A percentile compares a stretch with the other conserved stretches of the same genome.
These are phyloP conservation scores for Neodiprion virginianus DNA, from an alignment of 1,140 invertebrate genomes.

Conservation along the genomic window DNA sequence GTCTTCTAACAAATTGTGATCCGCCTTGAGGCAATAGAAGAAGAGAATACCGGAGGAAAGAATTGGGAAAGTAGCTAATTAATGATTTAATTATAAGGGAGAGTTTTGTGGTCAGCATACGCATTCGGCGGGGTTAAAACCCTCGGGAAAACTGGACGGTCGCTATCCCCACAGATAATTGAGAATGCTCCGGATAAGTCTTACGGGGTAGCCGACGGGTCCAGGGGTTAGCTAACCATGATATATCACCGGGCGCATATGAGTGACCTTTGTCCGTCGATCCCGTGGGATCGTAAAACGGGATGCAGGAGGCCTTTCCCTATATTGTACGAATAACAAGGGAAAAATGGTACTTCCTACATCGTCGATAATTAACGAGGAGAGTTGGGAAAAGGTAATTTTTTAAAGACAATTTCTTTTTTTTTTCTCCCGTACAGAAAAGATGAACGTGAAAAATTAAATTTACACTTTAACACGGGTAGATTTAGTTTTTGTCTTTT, in stretches of 20 bases:
- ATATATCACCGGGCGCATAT: constrained; percentile 50
- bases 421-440: no score
- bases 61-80: constrained; percentile 34
- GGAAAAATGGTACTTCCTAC: background rate
- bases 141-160: background rate
- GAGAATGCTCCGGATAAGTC: constrained; percentile 44
- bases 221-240: constrained; percentile 45
- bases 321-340: background rate
- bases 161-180: constrained; percentile 42
- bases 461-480: no score
- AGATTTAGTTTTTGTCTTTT: no score
- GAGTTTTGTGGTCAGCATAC: constrained; percentile 41
- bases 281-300: constrained; percentile 6
- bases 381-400: no score
- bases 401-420: no score
- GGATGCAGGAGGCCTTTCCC: background rate
- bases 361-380: no score
- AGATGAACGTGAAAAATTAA: no score
- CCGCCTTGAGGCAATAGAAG: no score
- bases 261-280: constrained; percentile 49
- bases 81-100: constrained; percentile 55
- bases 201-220: constrained; percentile 38
- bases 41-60: no score
- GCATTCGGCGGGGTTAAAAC: constrained; percentile 12
- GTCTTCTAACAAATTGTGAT: no score